Evolutionary conservation across 2,797 vertebrate species (phyloP), one percentile per base, ranked within the genome.

Genomic region (Synaphobranchus kaupii): DNA sequence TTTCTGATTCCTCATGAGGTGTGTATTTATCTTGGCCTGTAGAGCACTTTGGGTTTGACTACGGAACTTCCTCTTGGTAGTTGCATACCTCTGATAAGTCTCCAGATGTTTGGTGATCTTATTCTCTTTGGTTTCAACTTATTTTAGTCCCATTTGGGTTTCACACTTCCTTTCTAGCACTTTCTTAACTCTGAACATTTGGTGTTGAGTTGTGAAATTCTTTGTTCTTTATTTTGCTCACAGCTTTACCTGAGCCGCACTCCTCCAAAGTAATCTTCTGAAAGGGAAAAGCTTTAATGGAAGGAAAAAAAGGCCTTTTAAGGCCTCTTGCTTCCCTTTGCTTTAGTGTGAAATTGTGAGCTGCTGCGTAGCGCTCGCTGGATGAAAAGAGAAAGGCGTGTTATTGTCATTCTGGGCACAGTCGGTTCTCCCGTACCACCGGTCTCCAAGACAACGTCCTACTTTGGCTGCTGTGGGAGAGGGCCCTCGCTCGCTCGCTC

Each of bases 391-490:
- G 31, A 86, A 86, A 88, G 85, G 63, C 86, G 87, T 90, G 88
- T 93, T 92, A 83, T 92, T 89, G 89, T 90, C 89, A 89, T 93
- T 90, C 88, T 83, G 87, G 88, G 90, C 93, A 90, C 93, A 89
- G 89, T 56, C 63, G 85, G 84, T 85, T 89, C 90, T 94, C 88
- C 89, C 88, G 90, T 90, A 85, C 89, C 89, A 91, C 89, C 91
- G 58, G 94, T 95, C 94, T 94, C 94, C 94, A 95, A 89, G 93
- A 93, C 94, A 93, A 95, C 93, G 84, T 94, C 92, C 94, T 93
- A 92, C 94, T 94, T 94, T 88, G 91, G 92, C 86, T 31, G 50
- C 91, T 92, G 48, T 63, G 34, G 10, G 15, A 63, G 34, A 66
- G 54, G 34, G 9, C 39, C 20, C 17, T 4, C 44, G 10, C 71